Evolutionary conservation across 2,797 vertebrate species (phyloP).

Genomic region (Cuniculus paca): DNA sequence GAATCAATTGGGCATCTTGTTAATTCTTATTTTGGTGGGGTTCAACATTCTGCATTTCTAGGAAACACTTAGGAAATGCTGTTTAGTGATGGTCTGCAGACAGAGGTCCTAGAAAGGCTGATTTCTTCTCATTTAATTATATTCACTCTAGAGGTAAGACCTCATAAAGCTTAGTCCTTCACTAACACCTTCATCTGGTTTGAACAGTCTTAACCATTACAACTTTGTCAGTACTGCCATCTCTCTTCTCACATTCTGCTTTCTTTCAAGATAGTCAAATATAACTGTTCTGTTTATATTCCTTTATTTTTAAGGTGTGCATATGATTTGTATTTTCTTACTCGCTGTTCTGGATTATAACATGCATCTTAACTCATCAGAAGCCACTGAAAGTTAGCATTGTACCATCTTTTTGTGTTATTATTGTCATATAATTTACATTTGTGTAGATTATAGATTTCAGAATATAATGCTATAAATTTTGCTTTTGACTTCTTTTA

Average conservation of each 20-base stretch:
- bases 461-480: neutral
- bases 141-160: neutral
- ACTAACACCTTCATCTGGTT: neutral
- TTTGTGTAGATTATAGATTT: neutral
- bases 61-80: neutral
- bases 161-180: neutral
- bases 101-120: neutral
- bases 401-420: neutral
- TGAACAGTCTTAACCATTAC: neutral
- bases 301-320: neutral
- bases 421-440: neutral
- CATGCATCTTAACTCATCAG: neutral
- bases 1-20: neutral
- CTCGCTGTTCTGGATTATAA: neutral
- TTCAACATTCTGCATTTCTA: neutral
- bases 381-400: neutral
- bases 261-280: conserved; percentile 25
- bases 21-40: conserved; percentile 27
- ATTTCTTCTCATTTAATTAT: neutral
- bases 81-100: neutral
- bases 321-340: neutral
- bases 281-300: conserved; percentile 24
- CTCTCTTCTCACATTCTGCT: neutral
- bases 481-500: conserved; percentile 27
- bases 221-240: neutral